Base-by-base conservation (phyloP, 35 echinoderm and acorn worm genomes). In the Acanthaster planci region DNA sequence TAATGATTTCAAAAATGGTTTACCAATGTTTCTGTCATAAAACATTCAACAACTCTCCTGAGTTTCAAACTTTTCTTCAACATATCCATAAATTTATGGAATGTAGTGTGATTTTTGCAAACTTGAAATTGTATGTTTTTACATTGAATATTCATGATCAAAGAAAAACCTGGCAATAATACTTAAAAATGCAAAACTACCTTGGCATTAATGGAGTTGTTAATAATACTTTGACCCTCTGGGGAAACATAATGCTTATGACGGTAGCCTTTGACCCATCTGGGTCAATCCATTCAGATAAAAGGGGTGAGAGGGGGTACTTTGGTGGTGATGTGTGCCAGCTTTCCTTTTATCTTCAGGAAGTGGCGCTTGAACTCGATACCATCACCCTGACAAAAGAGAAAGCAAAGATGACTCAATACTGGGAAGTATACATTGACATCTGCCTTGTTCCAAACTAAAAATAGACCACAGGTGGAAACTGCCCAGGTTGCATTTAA, bases 311-410 rank as follows among this genome's bases (percentile, higher is more conserved):
- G 38, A 6, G 38, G 32, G 1, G 93, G 89, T 35, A 78, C 89
- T 82, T 90, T 97, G 1, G 56, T 67, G 34, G 92, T 93, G 50
- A 97, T 89, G 31, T 60, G 21, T 6, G 52, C 32, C 38, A 92
- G 87, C 72, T 87, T 89, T 26, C 52, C 84, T 58, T 90, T 93
- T 35, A 97, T 97, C 87, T 97, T 97, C 78, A 97, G 26, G 38
- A 97, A 93, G 38, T 97, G 90, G 38, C 91, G 55, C 80, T 97
- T 97, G 64, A 97, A 97, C 57, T 97, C 94, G 5, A 97, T 72
- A 83, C 94, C 94, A 81, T 97, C 94, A 31, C 94, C 94, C 94
- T 97, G 90, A 34, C 81, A 55, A 72, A 60, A 55, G 55, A 27
- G 38, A 84, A 85, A 14, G 37, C 6, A 37, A 39, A 75, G 64